Base-by-base conservation (phyloP, 2,113 vertebrate species). In the Ageneiosus marmoratus region DNA sequence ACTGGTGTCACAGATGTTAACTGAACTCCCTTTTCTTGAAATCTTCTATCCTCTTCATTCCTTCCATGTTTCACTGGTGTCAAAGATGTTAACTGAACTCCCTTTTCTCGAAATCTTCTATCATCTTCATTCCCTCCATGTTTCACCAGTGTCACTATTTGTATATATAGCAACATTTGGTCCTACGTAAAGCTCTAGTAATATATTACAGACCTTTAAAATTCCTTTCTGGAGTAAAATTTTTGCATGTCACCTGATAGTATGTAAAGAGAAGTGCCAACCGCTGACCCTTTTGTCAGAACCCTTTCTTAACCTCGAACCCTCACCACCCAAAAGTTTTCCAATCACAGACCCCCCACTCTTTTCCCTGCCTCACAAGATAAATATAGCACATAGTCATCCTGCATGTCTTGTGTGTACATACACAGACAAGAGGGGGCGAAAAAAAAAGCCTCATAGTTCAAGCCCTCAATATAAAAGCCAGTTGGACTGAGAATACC, bases 341-440 rank as follows among this genome's bases (percentile, higher is more conserved):
- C 93, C 91, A 77, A 93, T 88, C 92, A 87, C 91, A 88, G 87
- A 81, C 84, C 86, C 87, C 80, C n/a, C 72, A 73, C 79, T 79
- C 76, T 73, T 72, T 76, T 65, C 78, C 50, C 85, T 88, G 74
- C 84, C 89, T 91, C 88, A 86, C 79, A 55, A 73, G 91, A 92
- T 93, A 95, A 94, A 94, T 93, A 93, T 95, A 95, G 93, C 91
- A 89, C 90, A 85, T 82, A 87, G 88, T 91, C 90, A 87, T 80
- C 86, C 88, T 89, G 90, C 88, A 91, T 79, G 87, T 86, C 87
- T 12, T 86, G 78, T 87, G 83, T 77, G 70, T 77, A 65, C 77
- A 81, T 80, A 79, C 63, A 78, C 79, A 53, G 84, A 79, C 84
- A 85, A 58, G 83, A 50, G 41, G 51, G 80, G 55, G 56, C 65